Base-by-base conservation (phyloP, 2,113 vertebrate species). In the Amphiprion ocellaris region DNA sequence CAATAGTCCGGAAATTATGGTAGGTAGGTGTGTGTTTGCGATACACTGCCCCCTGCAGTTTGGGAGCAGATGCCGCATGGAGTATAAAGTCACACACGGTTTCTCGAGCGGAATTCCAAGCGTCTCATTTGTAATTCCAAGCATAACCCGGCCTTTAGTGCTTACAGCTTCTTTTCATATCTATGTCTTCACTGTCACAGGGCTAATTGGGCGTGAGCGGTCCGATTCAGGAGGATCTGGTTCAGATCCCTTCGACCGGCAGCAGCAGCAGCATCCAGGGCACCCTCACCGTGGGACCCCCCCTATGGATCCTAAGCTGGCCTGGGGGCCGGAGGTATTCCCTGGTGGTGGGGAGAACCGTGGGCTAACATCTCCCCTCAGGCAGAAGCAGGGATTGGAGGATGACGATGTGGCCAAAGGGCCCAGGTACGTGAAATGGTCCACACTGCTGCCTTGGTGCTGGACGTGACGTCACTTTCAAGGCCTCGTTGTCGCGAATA, bases 151-250 rank as follows among this genome's bases (percentile, higher is more conserved):
- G 3, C 26, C 26, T 26, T 26, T 26, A 26, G 26, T 3, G 26
- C 26, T 26, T 26, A 2, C 49, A n/a, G 49, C 5, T 50, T 50
- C 5, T 50, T 4, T 50, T 50, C 16, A 19, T 50, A 17, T 15
- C 2, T 4, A 23, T 54, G 4, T 16, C 19, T 80, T 85, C 2
- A 46, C n/a, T 73, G 10, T 46, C 10, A 5, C 70, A 98, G 97
- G 97, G 7, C 87, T 97, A 2, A 95, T 97, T 86, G 94, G 95
- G 59, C 95, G 97, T n/a, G 96, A 98, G 81, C 95, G 97, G 17
- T 97, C 97, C 37, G 97, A 98, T 89, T 97, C 97, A 0, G 97
- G 96, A 1, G 97, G 97, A 50, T 98, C 97, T 71, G 94, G 94
- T 46, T 97, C 97, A n/a, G 97, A 98, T 67, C 94, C 94, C 3